Percentiles rank a stretch among this genome's conserved stretches.
These are phyloP conservation scores for Rhamnusium bicolor DNA, from an alignment of 2,888 invertebrate genomes.

Conservation along the genomic window DNA sequence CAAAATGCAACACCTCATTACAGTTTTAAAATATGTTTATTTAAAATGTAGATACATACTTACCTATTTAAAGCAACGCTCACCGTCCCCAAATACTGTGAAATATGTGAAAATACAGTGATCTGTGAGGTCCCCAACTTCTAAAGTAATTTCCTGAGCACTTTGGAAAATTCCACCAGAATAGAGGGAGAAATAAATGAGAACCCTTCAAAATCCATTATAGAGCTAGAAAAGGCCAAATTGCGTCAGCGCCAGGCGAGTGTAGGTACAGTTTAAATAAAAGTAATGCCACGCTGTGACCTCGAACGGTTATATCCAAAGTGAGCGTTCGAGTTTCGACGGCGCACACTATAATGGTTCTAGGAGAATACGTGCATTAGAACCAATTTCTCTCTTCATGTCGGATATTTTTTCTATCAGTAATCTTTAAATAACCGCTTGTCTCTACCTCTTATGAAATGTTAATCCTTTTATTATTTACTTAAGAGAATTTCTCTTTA, in stretches of 20 bases:
- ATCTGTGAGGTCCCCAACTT: background rate
- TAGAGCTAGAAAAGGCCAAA: constrained; percentile 15
- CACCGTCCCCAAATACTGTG: no score
- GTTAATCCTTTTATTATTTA: background rate
- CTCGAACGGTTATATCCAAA: constrained; percentile 27
- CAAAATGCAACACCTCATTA: background rate
- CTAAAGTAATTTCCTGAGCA: background rate
- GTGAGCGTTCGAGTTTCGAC: background rate
- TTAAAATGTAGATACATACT: no score
- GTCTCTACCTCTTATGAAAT: background rate
- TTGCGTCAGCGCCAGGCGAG: background rate
- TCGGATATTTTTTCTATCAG: constrained; percentile 11
- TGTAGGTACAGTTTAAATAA: constrained; percentile 30
- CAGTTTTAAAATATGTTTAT: background rate
- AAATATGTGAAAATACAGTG: background rate
- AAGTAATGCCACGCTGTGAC: constrained; percentile 32
- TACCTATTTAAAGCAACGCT: no score
- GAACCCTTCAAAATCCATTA: constrained; percentile 17
- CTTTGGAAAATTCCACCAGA: background rate
- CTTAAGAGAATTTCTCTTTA: background rate
- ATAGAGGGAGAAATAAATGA: constrained; percentile 8
- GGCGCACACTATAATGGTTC: constrained; percentile 19
- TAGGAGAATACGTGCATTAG: constrained; percentile 9
- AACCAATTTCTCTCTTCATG: constrained; percentile 17
- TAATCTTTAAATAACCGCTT: constrained; percentile 8